These are phyloP conservation scores for Larimichthys crocea DNA, from an alignment of 2,113 vertebrate species.

Conservation along the genomic window DNA sequence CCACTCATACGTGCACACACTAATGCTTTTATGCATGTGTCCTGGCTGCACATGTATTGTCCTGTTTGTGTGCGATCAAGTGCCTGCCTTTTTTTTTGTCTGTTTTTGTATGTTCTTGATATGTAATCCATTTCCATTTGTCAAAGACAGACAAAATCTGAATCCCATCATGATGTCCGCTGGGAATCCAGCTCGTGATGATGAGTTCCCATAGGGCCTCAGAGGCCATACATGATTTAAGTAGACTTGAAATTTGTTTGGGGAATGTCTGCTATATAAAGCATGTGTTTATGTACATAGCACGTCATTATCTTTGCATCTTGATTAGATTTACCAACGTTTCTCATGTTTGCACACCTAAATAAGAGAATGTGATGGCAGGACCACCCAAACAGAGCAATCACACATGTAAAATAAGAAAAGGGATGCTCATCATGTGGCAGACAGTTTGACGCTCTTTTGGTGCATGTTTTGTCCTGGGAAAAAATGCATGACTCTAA, in stretches of 20 bases:
- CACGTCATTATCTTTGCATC: constrained; percentile 73
- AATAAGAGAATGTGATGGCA: constrained; percentile 56
- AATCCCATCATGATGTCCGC: constrained; percentile 28
- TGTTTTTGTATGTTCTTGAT: constrained; percentile 14
- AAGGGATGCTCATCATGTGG: constrained; percentile 67
- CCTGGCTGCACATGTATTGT: constrained; percentile 16
- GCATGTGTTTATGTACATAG: constrained; percentile 69
- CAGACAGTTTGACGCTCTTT: constrained; percentile 67
- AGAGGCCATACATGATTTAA: constrained; percentile 54
- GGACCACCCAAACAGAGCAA: constrained; percentile 73
- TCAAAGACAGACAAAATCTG: constrained; percentile 37
- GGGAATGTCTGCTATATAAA: constrained; percentile 54
- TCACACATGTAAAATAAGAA: constrained; percentile 56
- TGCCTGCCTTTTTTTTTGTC: neutral
- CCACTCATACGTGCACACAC: constrained; percentile 4
- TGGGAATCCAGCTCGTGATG: constrained; percentile 23
- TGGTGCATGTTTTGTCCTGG: constrained; percentile 23
- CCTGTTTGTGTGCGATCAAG: constrained; percentile 11
- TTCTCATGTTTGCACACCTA: constrained; percentile 67
- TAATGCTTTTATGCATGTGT: constrained; percentile 18
- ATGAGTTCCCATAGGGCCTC: constrained; percentile 29
- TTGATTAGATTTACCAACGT: constrained; percentile 68
- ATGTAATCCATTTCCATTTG: constrained; percentile 46
- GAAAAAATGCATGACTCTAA: neutral
- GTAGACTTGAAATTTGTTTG: constrained; percentile 71